These are phyloP conservation scores for Aspidiotus destructor DNA, from an alignment of 2,888 invertebrate species.

Conservation along the genomic window DNA sequence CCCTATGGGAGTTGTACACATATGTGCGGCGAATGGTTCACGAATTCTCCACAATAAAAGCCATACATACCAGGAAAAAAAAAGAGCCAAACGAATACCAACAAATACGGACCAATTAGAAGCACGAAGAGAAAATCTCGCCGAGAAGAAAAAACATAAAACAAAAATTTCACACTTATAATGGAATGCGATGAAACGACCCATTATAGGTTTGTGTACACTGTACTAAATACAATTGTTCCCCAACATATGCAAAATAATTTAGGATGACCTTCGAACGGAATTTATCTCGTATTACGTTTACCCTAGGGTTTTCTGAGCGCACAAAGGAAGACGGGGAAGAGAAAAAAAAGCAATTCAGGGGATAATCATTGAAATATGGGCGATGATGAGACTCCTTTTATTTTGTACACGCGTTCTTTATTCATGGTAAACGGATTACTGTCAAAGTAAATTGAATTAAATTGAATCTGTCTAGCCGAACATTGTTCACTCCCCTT, in stretches of 20 bases:
- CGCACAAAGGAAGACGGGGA: neutral
- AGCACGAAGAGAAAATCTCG: neutral
- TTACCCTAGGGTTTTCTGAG: slow-evolving; percentile 5
- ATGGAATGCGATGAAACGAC: too few species aligned
- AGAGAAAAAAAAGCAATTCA: slow-evolving; percentile 15
- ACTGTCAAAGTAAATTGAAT: slow-evolving; percentile 32
- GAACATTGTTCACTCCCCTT: slow-evolving; percentile 28
- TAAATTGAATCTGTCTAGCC: slow-evolving; percentile 28
- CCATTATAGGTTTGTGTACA: too few species aligned
- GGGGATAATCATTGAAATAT: slow-evolving; percentile 24
- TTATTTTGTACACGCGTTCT: neutral
- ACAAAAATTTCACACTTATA: slow-evolving; percentile 7
- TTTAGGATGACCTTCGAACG: slow-evolving; percentile 14
- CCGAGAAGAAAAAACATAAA: neutral
- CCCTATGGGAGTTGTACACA: neutral
- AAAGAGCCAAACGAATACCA: too few species aligned
- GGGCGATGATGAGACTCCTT: neutral
- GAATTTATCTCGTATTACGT: slow-evolving; percentile 9
- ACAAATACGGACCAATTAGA: too few species aligned
- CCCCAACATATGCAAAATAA: slow-evolving; percentile 27
- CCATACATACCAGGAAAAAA: too few species aligned
- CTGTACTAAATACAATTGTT: slow-evolving; percentile 3
- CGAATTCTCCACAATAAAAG: too few species aligned
- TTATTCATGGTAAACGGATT: slow-evolving; percentile 25
- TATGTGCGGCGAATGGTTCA: too few species aligned